These are phyloP conservation scores for Axea sp. DNA, from an alignment of 2,888 invertebrate genomes.

Conservation along the genomic window DNA sequence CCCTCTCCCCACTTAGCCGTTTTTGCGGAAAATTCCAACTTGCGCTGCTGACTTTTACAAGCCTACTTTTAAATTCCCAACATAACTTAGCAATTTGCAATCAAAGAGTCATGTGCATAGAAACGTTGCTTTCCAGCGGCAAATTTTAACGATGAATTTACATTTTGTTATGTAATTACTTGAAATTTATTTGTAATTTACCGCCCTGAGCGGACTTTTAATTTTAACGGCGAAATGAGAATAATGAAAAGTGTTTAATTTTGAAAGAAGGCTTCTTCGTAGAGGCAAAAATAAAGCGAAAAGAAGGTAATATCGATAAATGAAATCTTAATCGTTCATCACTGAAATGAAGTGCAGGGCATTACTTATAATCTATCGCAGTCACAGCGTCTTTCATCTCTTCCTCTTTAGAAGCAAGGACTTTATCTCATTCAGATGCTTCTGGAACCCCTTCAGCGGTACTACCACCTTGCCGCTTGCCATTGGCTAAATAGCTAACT, in stretches of 20 bases:
- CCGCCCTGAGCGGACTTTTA: no score
- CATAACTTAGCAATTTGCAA: no score
- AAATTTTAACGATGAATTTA: neutral
- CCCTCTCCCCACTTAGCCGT: no score
- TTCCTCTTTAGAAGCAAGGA: constrained; percentile 66
- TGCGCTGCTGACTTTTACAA: no score
- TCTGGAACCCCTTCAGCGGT: constrained; percentile 66
- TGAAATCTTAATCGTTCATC: constrained; percentile 55
- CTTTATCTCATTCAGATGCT: constrained; percentile 74
- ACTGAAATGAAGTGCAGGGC: constrained; percentile 45
- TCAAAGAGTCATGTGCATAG: no score
- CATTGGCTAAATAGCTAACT: constrained; percentile 78
- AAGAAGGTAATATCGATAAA: constrained; percentile 35
- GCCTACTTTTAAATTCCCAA: no score
- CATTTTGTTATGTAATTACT: no score
- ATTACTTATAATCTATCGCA: constrained; percentile 62
- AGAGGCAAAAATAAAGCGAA: constrained; percentile 22
- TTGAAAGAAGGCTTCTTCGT: constrained; percentile 4
- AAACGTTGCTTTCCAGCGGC: no score
- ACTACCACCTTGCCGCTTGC: constrained; percentile 69
- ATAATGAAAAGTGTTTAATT: constrained; percentile 18
- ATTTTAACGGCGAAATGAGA: neutral
- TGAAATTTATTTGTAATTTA: no score
- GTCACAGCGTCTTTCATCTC: constrained; percentile 59
- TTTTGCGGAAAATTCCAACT: no score